Evolutionary conservation across 2,113 vertebrate genomes (phyloP).

Genomic region (Montifringilla adamsi): DNA sequence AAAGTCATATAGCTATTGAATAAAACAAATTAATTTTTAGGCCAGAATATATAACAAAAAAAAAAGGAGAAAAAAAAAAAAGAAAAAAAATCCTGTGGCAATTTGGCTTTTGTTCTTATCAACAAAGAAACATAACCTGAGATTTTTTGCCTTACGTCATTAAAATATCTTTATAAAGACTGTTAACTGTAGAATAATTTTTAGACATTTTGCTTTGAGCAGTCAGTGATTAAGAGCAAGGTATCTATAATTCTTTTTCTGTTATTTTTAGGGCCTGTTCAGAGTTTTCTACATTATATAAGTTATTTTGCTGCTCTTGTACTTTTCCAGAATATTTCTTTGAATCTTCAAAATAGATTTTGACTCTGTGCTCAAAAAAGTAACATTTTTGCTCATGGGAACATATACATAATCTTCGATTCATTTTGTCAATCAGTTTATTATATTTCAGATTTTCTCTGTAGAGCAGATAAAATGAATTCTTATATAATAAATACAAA

Average conservation of each 20-base stretch:
- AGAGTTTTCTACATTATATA: neutral
- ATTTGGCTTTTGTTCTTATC: neutral
- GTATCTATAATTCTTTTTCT: neutral
- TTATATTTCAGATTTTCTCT: conserved; percentile 33
- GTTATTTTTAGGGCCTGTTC: neutral
- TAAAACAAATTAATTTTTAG: neutral
- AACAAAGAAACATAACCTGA: neutral
- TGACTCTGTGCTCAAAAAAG: neutral
- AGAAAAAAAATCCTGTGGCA: neutral
- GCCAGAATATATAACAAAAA: neutral
- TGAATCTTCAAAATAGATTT: neutral
- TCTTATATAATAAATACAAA: neutral
- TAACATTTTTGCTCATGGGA: neutral
- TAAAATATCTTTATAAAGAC: neutral
- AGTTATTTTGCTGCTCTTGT: neutral
- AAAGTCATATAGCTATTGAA: neutral
- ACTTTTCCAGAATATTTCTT: neutral
- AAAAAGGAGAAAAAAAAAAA: neutral
- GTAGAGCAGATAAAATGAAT: neutral
- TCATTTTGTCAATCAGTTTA: conserved; percentile 1
- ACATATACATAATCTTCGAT: neutral
- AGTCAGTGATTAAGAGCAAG: neutral
- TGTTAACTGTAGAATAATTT: neutral
- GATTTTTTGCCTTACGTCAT: neutral
- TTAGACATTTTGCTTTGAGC: neutral